Conservation (phyloP, 2,113 vertebrate species). For the Phodopus roborovskii region DNA sequence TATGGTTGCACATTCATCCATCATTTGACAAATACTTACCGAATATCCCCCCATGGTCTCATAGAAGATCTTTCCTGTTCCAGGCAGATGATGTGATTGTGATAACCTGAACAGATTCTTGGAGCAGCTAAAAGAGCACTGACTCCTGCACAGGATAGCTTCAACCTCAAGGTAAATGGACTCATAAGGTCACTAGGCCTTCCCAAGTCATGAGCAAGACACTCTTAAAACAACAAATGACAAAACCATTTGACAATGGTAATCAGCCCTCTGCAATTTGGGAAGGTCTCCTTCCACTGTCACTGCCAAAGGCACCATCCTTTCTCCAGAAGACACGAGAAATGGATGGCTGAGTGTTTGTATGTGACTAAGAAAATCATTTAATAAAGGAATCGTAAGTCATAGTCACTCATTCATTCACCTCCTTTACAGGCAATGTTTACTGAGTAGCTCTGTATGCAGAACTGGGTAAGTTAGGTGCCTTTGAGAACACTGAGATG, state of each 20-base stretch:
- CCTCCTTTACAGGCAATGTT: not conserved
- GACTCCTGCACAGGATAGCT: not conserved
- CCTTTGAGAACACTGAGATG: not conserved
- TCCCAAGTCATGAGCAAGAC: not conserved
- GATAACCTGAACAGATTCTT: not conserved
- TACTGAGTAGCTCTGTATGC: not conserved
- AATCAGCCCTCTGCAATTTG: not conserved
- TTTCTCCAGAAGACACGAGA: not conserved
- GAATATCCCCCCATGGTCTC: not conserved
- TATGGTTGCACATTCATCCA: not conserved
- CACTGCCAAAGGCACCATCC: not conserved
- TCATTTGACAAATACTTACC: not conserved
- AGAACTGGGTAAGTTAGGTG: not conserved
- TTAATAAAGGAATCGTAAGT: conserved; percentile 17
- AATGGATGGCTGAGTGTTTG: not conserved
- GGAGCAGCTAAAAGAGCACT: not conserved
- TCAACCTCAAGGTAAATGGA: not conserved
- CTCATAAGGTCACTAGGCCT: not conserved
- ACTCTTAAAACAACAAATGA: not conserved
- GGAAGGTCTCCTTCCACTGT: not conserved
- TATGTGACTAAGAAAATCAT: not conserved
- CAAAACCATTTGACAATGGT: not conserved
- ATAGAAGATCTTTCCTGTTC: not conserved
- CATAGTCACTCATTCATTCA: not conserved
- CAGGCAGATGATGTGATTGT: not conserved